Evolutionary conservation across 2,113 vertebrate genomes (phyloP).

Genomic region (Scytalopus superciliaris): DNA sequence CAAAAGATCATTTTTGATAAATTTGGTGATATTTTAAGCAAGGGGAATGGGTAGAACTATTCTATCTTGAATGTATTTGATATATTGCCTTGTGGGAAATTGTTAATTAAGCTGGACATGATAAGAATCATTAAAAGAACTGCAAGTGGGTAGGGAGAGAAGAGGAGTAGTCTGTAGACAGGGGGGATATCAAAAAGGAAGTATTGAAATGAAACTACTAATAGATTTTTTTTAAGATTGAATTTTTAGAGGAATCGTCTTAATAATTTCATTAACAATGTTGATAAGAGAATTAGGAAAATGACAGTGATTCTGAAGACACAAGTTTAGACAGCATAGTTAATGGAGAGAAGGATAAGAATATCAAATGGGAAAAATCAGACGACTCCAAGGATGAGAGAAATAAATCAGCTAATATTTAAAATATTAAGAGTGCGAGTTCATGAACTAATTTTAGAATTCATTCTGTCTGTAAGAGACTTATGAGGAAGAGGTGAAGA

Average conservation of each 20-base stretch:
- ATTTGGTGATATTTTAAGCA: constrained; percentile 47
- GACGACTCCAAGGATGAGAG: not conserved
- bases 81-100: constrained; percentile 41
- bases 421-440: not conserved
- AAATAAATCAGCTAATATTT: constrained; percentile 11
- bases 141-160: not conserved
- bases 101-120: constrained; percentile 28
- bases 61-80: constrained; percentile 26
- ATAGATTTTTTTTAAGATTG: not conserved
- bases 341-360: not conserved
- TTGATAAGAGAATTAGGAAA: constrained; percentile 18
- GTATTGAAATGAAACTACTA: not conserved
- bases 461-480: not conserved
- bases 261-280: constrained; percentile 14
- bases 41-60: not conserved
- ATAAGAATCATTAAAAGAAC: constrained; percentile 15
- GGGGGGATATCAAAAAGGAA: not conserved
- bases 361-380: constrained; percentile 8
- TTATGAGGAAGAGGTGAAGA: not conserved
- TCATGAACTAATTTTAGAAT: not conserved
- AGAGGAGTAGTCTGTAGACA: not conserved
- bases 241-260: not conserved
- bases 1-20: constrained; percentile 30
- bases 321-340: not conserved
- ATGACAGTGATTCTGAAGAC: not conserved